A percentile compares a stretch with the other conserved stretches of the same genome.
phyloP scores from a whole-genome alignment of 2,797 vertebrate species.

The Rhinatrema bivittatum region DNA sequence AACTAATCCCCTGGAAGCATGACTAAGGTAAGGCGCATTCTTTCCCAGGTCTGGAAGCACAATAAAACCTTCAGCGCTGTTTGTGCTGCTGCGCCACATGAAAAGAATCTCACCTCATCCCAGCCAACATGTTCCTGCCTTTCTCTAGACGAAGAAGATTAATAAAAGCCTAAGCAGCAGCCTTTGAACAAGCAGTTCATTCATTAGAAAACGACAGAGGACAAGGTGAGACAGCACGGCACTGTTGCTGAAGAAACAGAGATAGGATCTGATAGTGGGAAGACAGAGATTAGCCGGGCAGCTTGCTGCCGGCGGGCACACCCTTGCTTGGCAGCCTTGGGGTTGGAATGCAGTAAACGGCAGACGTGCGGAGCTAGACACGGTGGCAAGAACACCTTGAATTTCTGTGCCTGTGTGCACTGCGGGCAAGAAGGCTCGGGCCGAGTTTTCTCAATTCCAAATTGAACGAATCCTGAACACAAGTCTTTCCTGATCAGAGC shows the following conservation, averaged over 20 bases:
- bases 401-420: too few species aligned
- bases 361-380: too few species aligned
- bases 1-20: slow-evolving; percentile 1
- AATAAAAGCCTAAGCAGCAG: slow-evolving; percentile 22
- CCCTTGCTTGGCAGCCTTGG: background rate
- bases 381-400: too few species aligned
- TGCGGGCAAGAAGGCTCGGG: too few species aligned
- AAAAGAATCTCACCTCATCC: slow-evolving; percentile 21
- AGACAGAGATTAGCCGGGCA: slow-evolving; percentile 21
- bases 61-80: slow-evolving; percentile 15
- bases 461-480: too few species aligned
- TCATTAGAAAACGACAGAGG: slow-evolving; percentile 24
- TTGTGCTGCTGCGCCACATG: slow-evolving; percentile 14
- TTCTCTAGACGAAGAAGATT: slow-evolving; percentile 26
- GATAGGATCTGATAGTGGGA: slow-evolving; percentile 8
- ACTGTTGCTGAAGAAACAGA: slow-evolving; percentile 20
- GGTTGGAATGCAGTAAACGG: background rate
- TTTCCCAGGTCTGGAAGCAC: background rate
- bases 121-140: slow-evolving; percentile 21
- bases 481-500: too few species aligned
- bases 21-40: background rate
- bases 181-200: slow-evolving; percentile 29
- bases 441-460: too few species aligned
- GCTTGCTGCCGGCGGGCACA: slow-evolving; percentile 8
- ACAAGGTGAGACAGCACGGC: slow-evolving; percentile 1